phyloP scores from a whole-genome alignment of 2,888 invertebrate species.

The Eremobia ochroleuca region DNA sequence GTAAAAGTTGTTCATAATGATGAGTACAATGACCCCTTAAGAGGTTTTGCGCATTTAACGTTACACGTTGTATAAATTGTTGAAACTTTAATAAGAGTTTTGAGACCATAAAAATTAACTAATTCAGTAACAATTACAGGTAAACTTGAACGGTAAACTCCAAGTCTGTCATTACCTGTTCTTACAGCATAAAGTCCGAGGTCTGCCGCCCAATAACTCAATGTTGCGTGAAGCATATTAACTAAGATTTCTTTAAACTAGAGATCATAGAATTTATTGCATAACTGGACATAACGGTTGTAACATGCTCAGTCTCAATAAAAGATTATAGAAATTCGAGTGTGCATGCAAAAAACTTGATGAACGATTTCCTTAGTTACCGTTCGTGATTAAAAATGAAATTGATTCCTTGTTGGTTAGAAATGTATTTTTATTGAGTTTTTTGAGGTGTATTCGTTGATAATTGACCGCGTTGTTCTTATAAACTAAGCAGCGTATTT shows the following conservation, averaged over 20 bases:
- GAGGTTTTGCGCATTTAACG: too few relatives aligned
- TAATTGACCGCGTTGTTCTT: neutral
- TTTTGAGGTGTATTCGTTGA: neutral
- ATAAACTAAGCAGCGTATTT: too few relatives aligned
- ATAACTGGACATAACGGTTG: slow-evolving; percentile 65
- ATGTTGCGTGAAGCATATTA: slow-evolving; percentile 63
- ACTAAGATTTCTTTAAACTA: slow-evolving; percentile 56
- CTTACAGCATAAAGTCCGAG: slow-evolving; percentile 37
- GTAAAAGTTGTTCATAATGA: too few relatives aligned
- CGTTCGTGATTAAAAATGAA: slow-evolving; percentile 43
- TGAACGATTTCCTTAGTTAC: slow-evolving; percentile 65
- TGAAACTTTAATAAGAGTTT: too few relatives aligned
- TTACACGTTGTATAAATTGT: too few relatives aligned
- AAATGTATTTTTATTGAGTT: slow-evolving; percentile 29
- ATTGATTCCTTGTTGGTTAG: slow-evolving; percentile 46
- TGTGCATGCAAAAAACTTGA: slow-evolving; percentile 54
- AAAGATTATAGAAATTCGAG: slow-evolving; percentile 39
- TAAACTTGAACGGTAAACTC: slow-evolving; percentile 37
- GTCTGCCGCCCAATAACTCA: slow-evolving; percentile 46
- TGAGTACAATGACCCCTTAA: too few relatives aligned
- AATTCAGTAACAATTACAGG: neutral
- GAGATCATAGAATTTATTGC: slow-evolving; percentile 62
- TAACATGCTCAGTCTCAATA: slow-evolving; percentile 58
- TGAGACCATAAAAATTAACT: too few relatives aligned
- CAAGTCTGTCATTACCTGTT: slow-evolving; percentile 33